Conservation (phyloP, 2,113 vertebrate species). For the Leuciscus idus region DNA sequence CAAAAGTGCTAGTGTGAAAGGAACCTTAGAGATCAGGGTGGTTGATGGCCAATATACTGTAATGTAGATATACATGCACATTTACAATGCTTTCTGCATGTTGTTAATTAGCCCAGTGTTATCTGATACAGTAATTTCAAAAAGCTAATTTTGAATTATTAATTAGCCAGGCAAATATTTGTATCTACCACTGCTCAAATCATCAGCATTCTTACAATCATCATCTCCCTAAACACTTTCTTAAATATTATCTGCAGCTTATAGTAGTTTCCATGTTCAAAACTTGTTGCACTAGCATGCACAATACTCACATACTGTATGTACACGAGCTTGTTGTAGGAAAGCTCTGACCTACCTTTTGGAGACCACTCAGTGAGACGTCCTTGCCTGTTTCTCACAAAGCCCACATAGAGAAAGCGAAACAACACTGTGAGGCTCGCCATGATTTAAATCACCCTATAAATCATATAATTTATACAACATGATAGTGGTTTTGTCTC, state of each 20-base stretch:
- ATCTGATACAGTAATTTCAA: not conserved
- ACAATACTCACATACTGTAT: not conserved
- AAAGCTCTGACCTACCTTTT: slow-evolving; percentile 58
- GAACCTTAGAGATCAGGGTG: not conserved
- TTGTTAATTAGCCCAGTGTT: not conserved
- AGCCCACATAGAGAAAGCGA: slow-evolving; percentile 63
- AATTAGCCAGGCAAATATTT: not conserved
- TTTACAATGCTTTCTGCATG: not conserved
- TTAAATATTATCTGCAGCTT: no score
- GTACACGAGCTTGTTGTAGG: not conserved
- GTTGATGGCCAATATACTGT: not conserved
- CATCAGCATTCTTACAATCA: not conserved
- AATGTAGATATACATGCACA: not conserved
- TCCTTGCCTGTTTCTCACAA: slow-evolving; percentile 64
- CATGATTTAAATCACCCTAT: slow-evolving; percentile 51
- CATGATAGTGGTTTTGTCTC: not conserved
- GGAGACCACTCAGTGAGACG: slow-evolving; percentile 52
- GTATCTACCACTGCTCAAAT: not conserved
- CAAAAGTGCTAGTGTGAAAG: no score
- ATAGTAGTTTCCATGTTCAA: not conserved
- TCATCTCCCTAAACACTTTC: not conserved
- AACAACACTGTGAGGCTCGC: slow-evolving; percentile 62
- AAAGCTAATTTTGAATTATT: not conserved
- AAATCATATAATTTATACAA: not conserved
- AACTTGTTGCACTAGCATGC: not conserved